Evolutionary conservation across 2,888 invertebrate species (phyloP), one percentile per base, ranked within the genome.

Genomic region (Cheilosia vulpina): DNA sequence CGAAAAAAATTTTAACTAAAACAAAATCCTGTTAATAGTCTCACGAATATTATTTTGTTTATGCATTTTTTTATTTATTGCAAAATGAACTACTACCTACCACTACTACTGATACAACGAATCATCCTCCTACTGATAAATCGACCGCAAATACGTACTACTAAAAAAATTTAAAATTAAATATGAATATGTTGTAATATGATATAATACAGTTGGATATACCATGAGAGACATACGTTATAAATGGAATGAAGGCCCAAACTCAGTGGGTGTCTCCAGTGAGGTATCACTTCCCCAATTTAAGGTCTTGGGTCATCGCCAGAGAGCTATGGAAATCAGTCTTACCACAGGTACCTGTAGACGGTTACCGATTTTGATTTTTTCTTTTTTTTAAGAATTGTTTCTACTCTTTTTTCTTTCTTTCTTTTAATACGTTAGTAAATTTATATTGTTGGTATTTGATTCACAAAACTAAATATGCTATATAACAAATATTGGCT

Each of bases 221-320:
- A 98, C 98, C 94, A 98, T 97, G 97, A 95, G 97, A 94, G 98
- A 98, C 95, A 98, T 98, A 95, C 96, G 97, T 93, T 98, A 98
- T 96, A 97, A 97, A 93, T 98, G 98, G 98, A 97, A 97, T 94
- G 97, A 97, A 94, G 97, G 97, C 91, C 96, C 96, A 92, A 96
- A 97, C 94, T 97, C 98, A 93, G 97, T 98, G 93, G 97, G 97
- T 93, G 97, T 98, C 92, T 97, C 97, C 94, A 96, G 96, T 94
- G 97, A 98, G 94, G 97, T 98, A 93, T 97, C 97, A 92, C 96
- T 98, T 93, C 98, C 98, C 93, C 98, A 98, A 94, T 98, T 98
- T 96, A 97, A 98, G 95, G 98, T 98, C 93, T 96, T 98, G 93
- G 98, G 98, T 92, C 97, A 98, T 94, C 96, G 97, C 91, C 98